Conservation (phyloP, 1,140 invertebrate genomes). For the Cyrtorhinus lividipennis region DNA sequence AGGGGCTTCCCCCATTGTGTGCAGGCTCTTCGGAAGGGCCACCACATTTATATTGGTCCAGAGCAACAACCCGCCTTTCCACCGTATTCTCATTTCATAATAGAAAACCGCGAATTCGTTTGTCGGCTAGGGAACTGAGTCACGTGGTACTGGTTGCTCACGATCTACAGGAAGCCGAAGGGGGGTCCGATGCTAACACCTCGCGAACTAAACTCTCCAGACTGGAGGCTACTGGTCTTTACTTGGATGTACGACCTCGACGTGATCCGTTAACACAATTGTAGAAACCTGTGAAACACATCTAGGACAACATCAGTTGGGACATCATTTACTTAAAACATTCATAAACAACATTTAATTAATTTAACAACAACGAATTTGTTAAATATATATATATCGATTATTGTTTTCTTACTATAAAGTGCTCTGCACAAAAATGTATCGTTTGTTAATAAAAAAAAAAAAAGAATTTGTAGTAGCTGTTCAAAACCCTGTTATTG, state of each 20-base stretch:
- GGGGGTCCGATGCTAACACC: not conserved
- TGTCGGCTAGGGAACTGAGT: not conserved
- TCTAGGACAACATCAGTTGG: too few species aligned
- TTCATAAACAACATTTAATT: too few species aligned
- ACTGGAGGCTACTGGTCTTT: not conserved
- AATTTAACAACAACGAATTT: too few species aligned
- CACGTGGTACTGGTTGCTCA: slow-evolving; percentile 4
- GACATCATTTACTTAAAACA: too few species aligned
- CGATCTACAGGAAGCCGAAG: not conserved
- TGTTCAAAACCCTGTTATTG: too few species aligned
- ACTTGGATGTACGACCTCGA: not conserved
- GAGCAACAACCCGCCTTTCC: not conserved
- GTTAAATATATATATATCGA: not conserved
- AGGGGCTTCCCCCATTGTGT: not conserved
- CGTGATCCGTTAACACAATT: not conserved
- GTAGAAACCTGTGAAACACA: too few species aligned
- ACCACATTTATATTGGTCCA: slow-evolving; percentile 5
- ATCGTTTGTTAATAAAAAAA: too few species aligned
- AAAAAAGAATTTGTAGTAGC: too few species aligned
- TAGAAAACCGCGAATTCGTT: slow-evolving; percentile 10
- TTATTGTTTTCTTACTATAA: not conserved
- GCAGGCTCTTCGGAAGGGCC: not conserved
- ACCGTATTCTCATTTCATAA: slow-evolving; percentile 4
- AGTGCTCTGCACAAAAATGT: too few species aligned
- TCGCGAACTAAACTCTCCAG: not conserved